Evolutionary conservation across 2,888 invertebrate genomes (phyloP).

Genomic region (Heteromurus nitidus): DNA sequence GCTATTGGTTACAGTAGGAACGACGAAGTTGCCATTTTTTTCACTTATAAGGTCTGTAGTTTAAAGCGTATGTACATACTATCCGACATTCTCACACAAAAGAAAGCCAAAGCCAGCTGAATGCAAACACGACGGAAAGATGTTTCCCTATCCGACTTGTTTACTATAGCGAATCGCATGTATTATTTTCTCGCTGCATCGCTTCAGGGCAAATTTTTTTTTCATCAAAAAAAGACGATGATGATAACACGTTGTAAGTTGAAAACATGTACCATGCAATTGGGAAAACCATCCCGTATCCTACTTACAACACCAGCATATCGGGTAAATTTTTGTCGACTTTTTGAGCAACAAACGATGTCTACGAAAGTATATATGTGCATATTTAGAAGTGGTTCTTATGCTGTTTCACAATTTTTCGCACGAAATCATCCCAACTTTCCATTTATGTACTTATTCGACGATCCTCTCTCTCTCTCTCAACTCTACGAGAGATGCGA

Average conservation of each 20-base stretch:
- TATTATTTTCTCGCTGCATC: neutral
- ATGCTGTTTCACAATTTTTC: conserved; percentile 51
- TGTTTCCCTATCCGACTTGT: no score
- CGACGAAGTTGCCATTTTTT: no score
- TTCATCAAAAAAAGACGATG: no score
- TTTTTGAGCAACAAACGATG: no score
- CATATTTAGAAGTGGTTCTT: neutral
- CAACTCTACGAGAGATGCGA: neutral
- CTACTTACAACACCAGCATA: conserved; percentile 1
- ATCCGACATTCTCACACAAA: no score
- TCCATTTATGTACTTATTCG: conserved; percentile 40
- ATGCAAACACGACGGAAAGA: no score
- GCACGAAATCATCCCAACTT: conserved; percentile 59
- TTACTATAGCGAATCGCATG: neutral
- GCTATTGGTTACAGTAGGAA: no score
- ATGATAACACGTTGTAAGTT: neutral
- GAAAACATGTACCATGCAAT: conserved; percentile 5
- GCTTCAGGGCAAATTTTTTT: conserved; percentile 7
- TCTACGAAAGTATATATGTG: no score
- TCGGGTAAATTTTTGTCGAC: conserved; percentile 11
- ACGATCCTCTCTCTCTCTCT: neutral
- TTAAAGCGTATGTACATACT: neutral
- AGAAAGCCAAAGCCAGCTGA: no score
- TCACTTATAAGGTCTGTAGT: no score
- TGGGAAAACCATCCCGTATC: conserved; percentile 48